Base-by-base conservation (phyloP, 1,140 invertebrate genomes). In the Euura saliciscinereae region DNA sequence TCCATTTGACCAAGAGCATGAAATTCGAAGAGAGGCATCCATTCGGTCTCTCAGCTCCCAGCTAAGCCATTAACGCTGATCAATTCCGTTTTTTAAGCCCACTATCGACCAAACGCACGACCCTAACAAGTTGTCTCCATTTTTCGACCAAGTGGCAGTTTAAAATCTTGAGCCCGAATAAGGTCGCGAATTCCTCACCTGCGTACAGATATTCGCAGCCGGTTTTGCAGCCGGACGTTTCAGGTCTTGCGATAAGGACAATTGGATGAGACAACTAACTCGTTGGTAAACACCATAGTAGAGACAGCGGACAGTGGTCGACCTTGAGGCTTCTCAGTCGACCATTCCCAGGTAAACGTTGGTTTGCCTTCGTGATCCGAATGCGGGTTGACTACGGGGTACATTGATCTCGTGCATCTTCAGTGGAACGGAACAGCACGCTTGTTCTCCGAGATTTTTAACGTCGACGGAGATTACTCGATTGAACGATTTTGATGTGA, bases 321-420 rank as follows among this genome's bases (percentile, higher is more conserved):
- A 59, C 51, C 51, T 59, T 59, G 51, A 59, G 51, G 3, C 28
- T 28, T 59, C 3, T 59, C 13, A 11, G 13, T 59, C 13, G 51
- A 59, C 51, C 51, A 59, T 8, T 59, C 51, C 13, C 51, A 59
- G 51, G 51, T 59, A 59, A 59, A 59, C 51, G 51, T 59, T n/a
- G 51, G 28, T 28, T 28, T 28, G 28, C 28, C 51, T 59, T 59
- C 51, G 51, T 59, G 51, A 59, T 59, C 51, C 51, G 51, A 59
- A 59, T 59, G 51, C 28, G 28, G 28, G 28, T 28, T 28, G 28
- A 28, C 28, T 28, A 28, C 28, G 28, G 1, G 28, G 28, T 28
- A 28, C 28, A 28, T 28, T 28, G 28, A 28, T 28, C 28, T 28
- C 28, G 28, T 28, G 28, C 28, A 0, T 28, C 28, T 28, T 28